Conservation (phyloP, 2,888 invertebrate genomes). For the Didymodactylos carnosus region DNA sequence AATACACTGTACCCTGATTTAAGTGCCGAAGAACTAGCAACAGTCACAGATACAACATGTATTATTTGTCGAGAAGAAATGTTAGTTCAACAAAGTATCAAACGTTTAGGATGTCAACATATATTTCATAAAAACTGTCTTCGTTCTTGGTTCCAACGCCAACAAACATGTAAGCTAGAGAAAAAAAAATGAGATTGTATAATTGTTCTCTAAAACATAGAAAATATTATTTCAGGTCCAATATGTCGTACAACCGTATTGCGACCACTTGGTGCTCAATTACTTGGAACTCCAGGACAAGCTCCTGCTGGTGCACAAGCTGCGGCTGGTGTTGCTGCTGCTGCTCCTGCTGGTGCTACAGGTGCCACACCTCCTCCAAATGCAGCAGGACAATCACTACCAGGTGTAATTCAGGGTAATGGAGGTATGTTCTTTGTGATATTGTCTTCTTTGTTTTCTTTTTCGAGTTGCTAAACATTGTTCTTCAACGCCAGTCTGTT, state of each 20-base stretch:
- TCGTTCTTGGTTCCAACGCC: conserved; percentile 95
- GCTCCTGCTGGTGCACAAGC: not conserved
- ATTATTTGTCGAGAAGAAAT: conserved; percentile 87
- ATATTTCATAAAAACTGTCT: conserved; percentile 95
- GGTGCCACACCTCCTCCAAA: not conserved
- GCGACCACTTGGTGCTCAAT: too few species aligned
- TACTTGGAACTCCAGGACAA: not conserved
- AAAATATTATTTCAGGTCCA: not conserved
- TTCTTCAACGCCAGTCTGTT: too few species aligned
- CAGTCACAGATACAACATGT: conserved; percentile 72
- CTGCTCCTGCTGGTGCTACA: not conserved
- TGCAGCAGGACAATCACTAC: too few species aligned
- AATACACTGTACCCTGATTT: conserved; percentile 52
- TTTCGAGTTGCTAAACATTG: too few species aligned
- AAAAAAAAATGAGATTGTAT: too few species aligned
- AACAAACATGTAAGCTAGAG: conserved; percentile 65
- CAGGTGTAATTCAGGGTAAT: too few species aligned
- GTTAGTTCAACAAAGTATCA: conserved; percentile 42
- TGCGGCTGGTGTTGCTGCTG: not conserved
- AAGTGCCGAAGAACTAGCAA: conserved; percentile 5
- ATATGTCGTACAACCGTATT: conserved; percentile 8
- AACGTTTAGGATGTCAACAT: conserved; percentile 93
- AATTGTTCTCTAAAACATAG: not conserved
- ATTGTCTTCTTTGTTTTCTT: too few species aligned
- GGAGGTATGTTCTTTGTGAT: too few species aligned